Evolutionary conservation across 2,113 vertebrate genomes (phyloP).

Genomic region (Coracopsis vasa): DNA sequence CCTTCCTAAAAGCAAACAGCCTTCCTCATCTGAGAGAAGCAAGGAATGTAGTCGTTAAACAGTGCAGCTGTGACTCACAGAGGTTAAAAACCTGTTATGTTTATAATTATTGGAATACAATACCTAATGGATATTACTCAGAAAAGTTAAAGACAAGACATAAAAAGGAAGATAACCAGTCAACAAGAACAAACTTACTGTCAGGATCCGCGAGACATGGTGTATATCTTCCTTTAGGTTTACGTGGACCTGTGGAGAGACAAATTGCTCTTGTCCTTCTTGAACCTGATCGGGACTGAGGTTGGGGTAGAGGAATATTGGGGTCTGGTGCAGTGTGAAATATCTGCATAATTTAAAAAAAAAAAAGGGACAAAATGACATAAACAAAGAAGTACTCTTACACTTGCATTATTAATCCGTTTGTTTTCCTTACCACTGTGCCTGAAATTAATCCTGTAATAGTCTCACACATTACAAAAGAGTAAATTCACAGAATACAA

Average conservation of each 20-base stretch:
- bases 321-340: constrained; percentile 92
- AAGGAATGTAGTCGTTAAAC: not conserved
- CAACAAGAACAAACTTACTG: constrained; percentile 78
- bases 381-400: not conserved
- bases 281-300: constrained; percentile 86
- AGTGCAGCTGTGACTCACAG: not conserved
- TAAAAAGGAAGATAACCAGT: not conserved
- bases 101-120: not conserved
- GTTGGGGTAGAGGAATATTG: constrained; percentile 88
- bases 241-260: constrained; percentile 90
- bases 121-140: not conserved
- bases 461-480: not conserved
- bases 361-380: not conserved
- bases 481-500: not conserved
- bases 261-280: constrained; percentile 91
- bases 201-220: constrained; percentile 95
- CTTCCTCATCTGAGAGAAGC: not conserved
- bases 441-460: not conserved
- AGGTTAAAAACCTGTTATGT: not conserved
- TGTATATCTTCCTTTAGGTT: constrained; percentile 85
- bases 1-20: not conserved
- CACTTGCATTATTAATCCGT: not conserved
- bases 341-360: constrained; percentile 76
- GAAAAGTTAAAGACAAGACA: not conserved
- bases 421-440: not conserved